Evolutionary conservation across 1,140 invertebrate genomes (phyloP).

Genomic region (Geopemphigus sp.): DNA sequence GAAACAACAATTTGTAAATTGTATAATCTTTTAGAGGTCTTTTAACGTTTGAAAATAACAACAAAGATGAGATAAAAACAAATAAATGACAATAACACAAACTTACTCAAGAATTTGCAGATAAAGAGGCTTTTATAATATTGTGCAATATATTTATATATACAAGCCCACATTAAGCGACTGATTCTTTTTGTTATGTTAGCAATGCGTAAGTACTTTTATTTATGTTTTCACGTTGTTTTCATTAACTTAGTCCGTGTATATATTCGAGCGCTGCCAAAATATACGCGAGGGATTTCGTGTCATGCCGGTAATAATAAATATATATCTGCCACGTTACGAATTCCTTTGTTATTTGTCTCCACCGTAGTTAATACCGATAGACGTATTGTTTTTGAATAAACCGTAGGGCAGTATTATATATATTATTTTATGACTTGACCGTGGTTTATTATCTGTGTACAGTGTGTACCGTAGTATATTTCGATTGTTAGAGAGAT

Average conservation of each 20-base stretch:
- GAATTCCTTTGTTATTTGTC: background rate
- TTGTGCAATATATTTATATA: no score
- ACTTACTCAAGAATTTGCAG: background rate
- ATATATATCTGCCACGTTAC: background rate
- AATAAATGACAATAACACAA: background rate
- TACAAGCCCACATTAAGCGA: no score
- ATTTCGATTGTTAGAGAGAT: no score
- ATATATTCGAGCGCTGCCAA: background rate
- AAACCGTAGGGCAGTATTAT: no score
- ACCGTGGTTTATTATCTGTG: no score
- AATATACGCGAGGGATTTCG: background rate
- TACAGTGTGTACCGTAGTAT: no score
- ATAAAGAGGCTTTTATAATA: background rate
- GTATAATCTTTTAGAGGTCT: background rate
- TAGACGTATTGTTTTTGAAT: background rate
- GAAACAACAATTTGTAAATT: no score
- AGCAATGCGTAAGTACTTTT: background rate
- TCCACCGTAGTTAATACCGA: background rate
- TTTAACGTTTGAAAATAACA: constrained; percentile 2
- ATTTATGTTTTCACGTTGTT: background rate
- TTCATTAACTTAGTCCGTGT: background rate
- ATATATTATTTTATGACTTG: no score
- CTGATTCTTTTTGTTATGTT: no score
- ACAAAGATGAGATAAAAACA: background rate
- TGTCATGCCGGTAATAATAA: background rate